Percentiles rank a stretch among this genome's conserved stretches.
These are phyloP conservation scores for Propithecus coquereli DNA, from an alignment of 2,113 vertebrate species.

Conservation along the genomic window DNA sequence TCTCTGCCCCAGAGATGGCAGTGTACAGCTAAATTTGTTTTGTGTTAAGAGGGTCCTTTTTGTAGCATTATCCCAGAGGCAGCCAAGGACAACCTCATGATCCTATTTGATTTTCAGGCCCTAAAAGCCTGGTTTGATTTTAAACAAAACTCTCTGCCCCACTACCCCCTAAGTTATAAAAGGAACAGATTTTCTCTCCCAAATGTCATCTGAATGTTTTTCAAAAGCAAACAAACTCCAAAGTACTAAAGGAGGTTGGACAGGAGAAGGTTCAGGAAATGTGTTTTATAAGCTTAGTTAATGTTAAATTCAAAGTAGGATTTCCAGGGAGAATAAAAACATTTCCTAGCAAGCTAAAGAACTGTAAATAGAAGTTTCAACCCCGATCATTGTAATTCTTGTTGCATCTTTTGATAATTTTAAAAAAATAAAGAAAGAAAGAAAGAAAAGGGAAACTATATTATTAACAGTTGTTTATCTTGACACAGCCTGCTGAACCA, in stretches of 20 bases:
- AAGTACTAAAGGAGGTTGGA: neutral
- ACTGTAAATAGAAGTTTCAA: neutral
- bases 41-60: neutral
- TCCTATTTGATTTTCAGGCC: neutral
- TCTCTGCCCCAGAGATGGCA: neutral
- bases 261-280: neutral
- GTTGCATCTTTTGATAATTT: neutral
- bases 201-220: neutral
- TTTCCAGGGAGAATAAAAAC: neutral
- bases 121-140: conserved; percentile 20
- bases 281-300: neutral
- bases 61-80: neutral
- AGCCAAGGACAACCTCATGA: neutral
- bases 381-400: neutral
- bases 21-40: neutral
- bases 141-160: neutral
- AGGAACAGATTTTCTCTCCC: neutral
- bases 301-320: neutral
- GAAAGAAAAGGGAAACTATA: conserved; percentile 14
- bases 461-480: neutral
- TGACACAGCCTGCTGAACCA: conserved; percentile 17
- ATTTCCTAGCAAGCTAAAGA: neutral
- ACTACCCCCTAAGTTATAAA: neutral
- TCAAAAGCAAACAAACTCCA: neutral
- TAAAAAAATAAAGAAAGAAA: neutral